Evolutionary conservation across 2,888 invertebrate species (phyloP), one percentile per base, ranked within the genome.

Genomic region (Rotaria socialis): DNA sequence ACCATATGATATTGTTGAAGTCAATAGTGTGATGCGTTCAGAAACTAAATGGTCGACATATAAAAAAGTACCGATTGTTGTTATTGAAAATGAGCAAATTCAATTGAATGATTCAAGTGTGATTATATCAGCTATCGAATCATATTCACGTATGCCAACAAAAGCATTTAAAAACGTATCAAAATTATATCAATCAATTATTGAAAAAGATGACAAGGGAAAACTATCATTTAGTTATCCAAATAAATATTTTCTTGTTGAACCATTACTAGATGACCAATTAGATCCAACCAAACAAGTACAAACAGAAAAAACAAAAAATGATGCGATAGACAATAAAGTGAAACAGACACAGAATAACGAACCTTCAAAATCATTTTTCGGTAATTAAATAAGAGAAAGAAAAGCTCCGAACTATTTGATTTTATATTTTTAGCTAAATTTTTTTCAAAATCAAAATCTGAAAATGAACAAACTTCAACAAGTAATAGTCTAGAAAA

Each of bases 1-100:
- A 87, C 95, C 95, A 0, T 99, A 99, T 90, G 95, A 98, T 89
- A 93, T 99, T 14, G 95, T 99, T 7, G 98, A 99, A 92, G 98
- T 99, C 0, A 96, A 99, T 91, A 97, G 98, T 16, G 96, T 99
- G 0, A 93, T 96, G 0, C 93, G 96, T 41, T 94, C 94, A 89
- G 95, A 97, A 89, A 94, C 97, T 86, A 95, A 95, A 90, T 98
- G 97, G 96, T 95, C 97, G 0, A 92, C 93, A 0, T 96, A 97
- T 90, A 96, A 94, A 90, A 99, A 99, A 93, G 98, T 99, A 19
- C 97, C 97, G 2, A 95, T 96, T 89, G 91, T 96, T 80, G 92
- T 97, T 84, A 94, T 94, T 0, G 93, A 95, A 91, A 89, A 92
- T 85, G 84, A 86, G 85, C 89, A 93, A 85, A 92, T 95, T 93